phyloP scores from a whole-genome alignment of 92 coral and sea anemone genomes.

The Parazoanthus darwini region DNA sequence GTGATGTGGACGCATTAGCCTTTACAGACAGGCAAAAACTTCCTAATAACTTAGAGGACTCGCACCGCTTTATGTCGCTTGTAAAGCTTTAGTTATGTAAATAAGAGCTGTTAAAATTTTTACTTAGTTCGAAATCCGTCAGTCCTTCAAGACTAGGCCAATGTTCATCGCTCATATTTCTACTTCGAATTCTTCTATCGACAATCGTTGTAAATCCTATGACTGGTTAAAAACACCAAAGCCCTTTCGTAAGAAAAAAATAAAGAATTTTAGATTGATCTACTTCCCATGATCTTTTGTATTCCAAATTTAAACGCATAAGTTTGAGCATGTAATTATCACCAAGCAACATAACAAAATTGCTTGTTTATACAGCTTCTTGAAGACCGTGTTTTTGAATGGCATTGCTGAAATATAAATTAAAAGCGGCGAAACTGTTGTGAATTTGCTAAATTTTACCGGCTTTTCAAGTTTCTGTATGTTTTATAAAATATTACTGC shows the following conservation, averaged over 20 bases:
- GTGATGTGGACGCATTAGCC: not conserved
- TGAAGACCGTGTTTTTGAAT: not conserved
- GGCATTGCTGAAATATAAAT: not conserved
- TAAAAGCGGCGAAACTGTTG: not conserved
- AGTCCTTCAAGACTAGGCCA: not conserved
- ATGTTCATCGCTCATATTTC: not conserved
- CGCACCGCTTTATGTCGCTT: not conserved
- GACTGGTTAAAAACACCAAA: not conserved
- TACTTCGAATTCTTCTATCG: no score
- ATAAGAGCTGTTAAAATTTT: not conserved
- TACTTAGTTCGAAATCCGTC: not conserved
- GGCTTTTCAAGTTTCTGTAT: not conserved
- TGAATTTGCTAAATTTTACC: not conserved
- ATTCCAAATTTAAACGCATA: not conserved
- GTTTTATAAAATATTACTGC: not conserved
- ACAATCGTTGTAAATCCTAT: not conserved
- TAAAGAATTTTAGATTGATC: not conserved
- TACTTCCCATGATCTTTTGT: not conserved
- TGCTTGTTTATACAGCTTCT: conserved; percentile 13
- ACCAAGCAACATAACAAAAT: not conserved
- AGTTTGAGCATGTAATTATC: not conserved
- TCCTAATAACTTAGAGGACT: not conserved
- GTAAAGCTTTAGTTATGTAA: conserved; percentile 11
- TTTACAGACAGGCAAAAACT: not conserved
- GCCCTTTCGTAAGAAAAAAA: not conserved